Conservation (phyloP, 2,113 vertebrate genomes). For the Camelus bactrianus region DNA sequence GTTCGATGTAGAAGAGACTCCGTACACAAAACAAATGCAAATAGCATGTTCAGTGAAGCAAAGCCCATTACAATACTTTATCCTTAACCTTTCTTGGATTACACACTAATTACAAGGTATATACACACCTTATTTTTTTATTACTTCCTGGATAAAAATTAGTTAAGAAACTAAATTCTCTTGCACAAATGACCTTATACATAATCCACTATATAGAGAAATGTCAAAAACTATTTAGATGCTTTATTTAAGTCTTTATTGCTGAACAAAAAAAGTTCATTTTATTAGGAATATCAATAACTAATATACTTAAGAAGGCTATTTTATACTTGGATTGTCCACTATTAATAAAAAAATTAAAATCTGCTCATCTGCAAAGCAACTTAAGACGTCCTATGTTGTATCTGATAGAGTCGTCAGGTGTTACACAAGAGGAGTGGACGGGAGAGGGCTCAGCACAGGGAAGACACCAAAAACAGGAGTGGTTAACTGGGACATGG, state of each 20-base stretch:
- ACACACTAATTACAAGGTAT: background rate
- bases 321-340: constrained; percentile 7
- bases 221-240: constrained; percentile 14
- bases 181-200: constrained; percentile 11
- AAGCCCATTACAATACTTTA: constrained; percentile 18
- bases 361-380: constrained; percentile 38
- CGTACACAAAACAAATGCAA: background rate
- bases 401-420: background rate
- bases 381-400: constrained; percentile 18
- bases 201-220: constrained; percentile 15
- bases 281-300: constrained; percentile 5
- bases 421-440: background rate
- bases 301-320: background rate
- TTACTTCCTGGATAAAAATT: constrained; percentile 12
- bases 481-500: background rate
- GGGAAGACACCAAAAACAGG: background rate
- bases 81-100: constrained; percentile 16
- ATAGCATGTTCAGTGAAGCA: constrained; percentile 28
- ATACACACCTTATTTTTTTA: background rate
- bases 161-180: constrained; percentile 54
- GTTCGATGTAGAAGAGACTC: background rate
- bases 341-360: constrained; percentile 37
- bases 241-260: constrained; percentile 54
- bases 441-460: background rate
- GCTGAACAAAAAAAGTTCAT: background rate